These are phyloP conservation scores for Ceratitis capitata DNA, from an alignment of 1,140 invertebrate genomes.

Conservation along the genomic window DNA sequence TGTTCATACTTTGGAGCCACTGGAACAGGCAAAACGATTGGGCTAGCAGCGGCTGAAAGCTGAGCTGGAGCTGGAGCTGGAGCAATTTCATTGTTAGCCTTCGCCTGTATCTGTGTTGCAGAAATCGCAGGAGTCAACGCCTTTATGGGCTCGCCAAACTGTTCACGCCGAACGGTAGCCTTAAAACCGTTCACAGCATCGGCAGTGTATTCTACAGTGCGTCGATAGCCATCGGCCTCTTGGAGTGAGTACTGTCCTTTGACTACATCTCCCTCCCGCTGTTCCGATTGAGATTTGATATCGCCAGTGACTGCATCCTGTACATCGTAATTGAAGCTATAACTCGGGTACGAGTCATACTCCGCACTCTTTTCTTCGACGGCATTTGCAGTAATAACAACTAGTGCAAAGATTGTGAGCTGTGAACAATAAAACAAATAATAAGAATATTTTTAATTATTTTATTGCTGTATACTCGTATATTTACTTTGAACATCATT, in stretches of 20 bases:
- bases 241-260: slow-evolving; percentile 64
- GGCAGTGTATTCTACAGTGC: slow-evolving; percentile 64
- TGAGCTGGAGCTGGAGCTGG: slow-evolving; percentile 37
- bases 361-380: slow-evolving; percentile 43
- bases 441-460: neutral
- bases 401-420: slow-evolving; percentile 22
- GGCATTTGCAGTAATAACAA: slow-evolving; percentile 46
- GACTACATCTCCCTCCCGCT: slow-evolving; percentile 65
- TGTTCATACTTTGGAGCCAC: slow-evolving; percentile 40
- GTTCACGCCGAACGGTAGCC: slow-evolving; percentile 63
- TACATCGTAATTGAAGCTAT: slow-evolving; percentile 76
- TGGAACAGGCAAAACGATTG: slow-evolving; percentile 43
- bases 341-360: slow-evolving; percentile 72
- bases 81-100: neutral
- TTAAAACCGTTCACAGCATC: slow-evolving; percentile 66
- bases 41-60: too few relatives aligned
- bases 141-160: neutral
- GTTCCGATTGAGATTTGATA: slow-evolving; percentile 63
- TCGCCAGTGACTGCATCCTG: slow-evolving; percentile 70
- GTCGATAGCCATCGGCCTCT: slow-evolving; percentile 65
- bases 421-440: neutral
- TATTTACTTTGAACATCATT: neutral
- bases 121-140: neutral
- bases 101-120: slow-evolving; percentile 43
- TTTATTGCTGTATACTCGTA: neutral